Evolutionary conservation across 2,113 vertebrate species (phyloP).

Genomic region (Amphilophus citrinellus): DNA sequence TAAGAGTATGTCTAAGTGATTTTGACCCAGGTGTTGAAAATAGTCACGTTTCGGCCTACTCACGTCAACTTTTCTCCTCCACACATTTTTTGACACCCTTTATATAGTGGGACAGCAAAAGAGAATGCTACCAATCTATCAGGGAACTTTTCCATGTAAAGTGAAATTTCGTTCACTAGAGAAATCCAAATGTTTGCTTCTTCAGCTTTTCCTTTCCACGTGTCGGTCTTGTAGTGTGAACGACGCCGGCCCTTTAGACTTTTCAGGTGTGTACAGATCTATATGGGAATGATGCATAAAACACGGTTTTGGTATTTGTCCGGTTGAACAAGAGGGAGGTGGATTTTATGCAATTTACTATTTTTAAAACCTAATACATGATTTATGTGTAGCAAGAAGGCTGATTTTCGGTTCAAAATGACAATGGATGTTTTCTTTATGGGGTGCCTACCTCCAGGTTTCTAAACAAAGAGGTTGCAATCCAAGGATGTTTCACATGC

Average conservation of each 20-base stretch:
- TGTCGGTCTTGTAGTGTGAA: constrained; percentile 39
- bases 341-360: constrained; percentile 80
- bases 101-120: constrained; percentile 40
- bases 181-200: constrained; percentile 58
- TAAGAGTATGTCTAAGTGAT: constrained; percentile 10
- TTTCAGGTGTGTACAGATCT: constrained; percentile 77
- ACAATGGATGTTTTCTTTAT: constrained; percentile 61
- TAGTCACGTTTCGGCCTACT: not conserved
- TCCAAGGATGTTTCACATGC: constrained; percentile 54
- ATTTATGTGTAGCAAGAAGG: constrained; percentile 71
- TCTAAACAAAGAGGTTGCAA: constrained; percentile 40
- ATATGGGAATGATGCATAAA: constrained; percentile 27
- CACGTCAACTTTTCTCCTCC: constrained; percentile 37
- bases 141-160: constrained; percentile 67
- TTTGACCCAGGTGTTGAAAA: constrained; percentile 34
- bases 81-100: constrained; percentile 52
- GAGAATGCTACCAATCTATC: constrained; percentile 64
- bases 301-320: constrained; percentile 43
- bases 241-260: constrained; percentile 61
- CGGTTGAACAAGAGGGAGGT: constrained; percentile 50
- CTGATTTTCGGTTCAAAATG: constrained; percentile 35
- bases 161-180: constrained; percentile 42
- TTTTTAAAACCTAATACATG: constrained; percentile 62
- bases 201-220: constrained; percentile 39
- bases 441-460: constrained; percentile 62